Conservation (phyloP, 2,888 invertebrate species). For the Drosophila dives region DNA sequence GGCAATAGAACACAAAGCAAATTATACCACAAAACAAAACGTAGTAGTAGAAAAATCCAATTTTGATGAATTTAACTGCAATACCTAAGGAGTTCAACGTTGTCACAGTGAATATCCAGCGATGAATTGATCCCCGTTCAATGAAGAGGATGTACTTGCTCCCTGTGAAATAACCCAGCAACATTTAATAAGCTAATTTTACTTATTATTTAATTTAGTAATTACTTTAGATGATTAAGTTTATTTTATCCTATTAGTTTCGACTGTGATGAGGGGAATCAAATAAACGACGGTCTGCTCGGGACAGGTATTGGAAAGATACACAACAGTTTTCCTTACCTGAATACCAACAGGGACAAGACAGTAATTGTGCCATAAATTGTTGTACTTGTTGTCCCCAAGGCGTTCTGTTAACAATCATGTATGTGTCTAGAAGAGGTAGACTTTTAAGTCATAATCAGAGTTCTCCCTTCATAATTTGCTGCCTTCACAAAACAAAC, state of each 20-base stretch:
- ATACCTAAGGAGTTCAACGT: conserved; percentile 8
- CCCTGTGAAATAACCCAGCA: conserved; percentile 63
- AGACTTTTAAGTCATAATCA: background rate
- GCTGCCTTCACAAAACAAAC: conserved; percentile 2
- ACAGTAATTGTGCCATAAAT: background rate
- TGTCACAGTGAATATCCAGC: conserved; percentile 35
- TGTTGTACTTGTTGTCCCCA: background rate
- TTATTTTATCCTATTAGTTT: conserved; percentile 6
- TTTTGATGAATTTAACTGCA: background rate
- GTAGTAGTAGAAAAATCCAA: background rate
- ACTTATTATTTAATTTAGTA: no score
- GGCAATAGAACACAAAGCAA: background rate
- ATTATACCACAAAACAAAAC: background rate
- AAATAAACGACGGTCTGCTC: background rate
- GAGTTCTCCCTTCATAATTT: background rate
- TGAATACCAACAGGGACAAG: background rate
- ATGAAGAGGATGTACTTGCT: conserved; percentile 19
- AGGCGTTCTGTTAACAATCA: background rate
- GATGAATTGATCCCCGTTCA: background rate
- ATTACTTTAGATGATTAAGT: background rate
- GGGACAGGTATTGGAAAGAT: conserved; percentile 1
- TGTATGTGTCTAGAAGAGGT: background rate
- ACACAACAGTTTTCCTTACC: background rate
- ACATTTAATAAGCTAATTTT: conserved; percentile 56
- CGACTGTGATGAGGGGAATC: background rate